Percentiles rank a stretch among this genome's conserved stretches.
phyloP scores from a whole-genome alignment of 1,140 invertebrate genomes.

The Drosophila navojoa region DNA sequence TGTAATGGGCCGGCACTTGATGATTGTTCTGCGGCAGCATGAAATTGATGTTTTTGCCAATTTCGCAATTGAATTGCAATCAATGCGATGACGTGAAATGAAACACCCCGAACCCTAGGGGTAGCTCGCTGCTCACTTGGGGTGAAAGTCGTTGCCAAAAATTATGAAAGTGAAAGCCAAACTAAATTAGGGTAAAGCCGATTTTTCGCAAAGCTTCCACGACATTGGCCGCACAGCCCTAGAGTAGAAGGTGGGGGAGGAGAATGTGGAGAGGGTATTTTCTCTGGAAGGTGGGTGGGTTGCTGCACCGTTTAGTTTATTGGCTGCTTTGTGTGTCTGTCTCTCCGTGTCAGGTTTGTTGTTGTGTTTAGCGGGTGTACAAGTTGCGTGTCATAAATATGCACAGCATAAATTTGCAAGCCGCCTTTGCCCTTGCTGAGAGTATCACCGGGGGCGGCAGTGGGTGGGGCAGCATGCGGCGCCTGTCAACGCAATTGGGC shows the following conservation, averaged over 20 bases:
- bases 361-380: conserved; percentile 68
- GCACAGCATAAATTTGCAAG: conserved; percentile 81
- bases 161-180: conserved; percentile 80
- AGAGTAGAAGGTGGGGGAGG: background rate
- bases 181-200: conserved; percentile 80
- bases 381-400: conserved; percentile 82
- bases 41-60: conserved; percentile 84
- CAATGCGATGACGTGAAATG: conserved; percentile 81
- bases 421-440: background rate
- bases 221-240: conserved; percentile 24
- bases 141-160: conserved; percentile 61
- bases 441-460: background rate
- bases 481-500: conserved; percentile 68
- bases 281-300: background rate
- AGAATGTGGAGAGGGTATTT: background rate
- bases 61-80: conserved; percentile 84
- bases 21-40: conserved; percentile 84
- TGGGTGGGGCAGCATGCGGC: conserved; percentile 56
- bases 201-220: conserved; percentile 56
- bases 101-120: conserved; percentile 52
- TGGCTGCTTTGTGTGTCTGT: conserved; percentile 58
- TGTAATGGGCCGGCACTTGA: conserved; percentile 82
- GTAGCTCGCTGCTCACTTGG: conserved; percentile 61
- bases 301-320: conserved; percentile 78
- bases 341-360: conserved; percentile 43